Conservation (phyloP, 2,113 vertebrate genomes). For the Okapia johnstoni region DNA sequence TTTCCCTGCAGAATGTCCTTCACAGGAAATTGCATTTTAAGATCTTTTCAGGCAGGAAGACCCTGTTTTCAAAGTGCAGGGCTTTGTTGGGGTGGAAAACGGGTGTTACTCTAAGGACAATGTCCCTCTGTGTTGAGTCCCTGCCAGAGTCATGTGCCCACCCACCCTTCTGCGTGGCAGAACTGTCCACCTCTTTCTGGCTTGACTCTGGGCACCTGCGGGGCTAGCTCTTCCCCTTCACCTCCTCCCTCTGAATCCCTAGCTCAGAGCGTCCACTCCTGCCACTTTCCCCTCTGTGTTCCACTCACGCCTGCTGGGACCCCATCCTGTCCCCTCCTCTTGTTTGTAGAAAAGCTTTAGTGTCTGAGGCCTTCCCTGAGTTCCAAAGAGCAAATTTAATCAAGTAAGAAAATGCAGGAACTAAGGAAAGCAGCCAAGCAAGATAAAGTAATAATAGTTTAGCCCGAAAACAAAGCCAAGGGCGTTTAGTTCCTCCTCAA, state of each 20-base stretch:
- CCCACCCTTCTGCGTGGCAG: rapidly evolving
- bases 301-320: neutral
- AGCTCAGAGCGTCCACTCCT: neutral
- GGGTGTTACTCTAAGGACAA: neutral
- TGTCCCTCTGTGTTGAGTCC: neutral
- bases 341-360: neutral
- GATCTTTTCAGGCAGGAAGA: neutral
- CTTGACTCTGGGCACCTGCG: rapidly evolving
- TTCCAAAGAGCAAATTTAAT: neutral
- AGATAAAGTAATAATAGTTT: neutral
- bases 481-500: neutral
- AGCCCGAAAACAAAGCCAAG: neutral
- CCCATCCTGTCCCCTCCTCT: neutral
- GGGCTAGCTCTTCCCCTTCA: neutral
- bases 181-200: neutral
- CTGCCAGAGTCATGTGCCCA: rapidly evolving
- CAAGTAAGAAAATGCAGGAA: neutral
- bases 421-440: neutral
- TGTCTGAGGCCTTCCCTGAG: neutral
- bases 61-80: neutral
- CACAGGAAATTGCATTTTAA: neutral
- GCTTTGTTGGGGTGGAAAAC: neutral
- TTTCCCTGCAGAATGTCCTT: neutral
- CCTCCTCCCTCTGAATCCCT: neutral
- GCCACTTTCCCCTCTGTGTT: neutral